A percentile compares a stretch with the other conserved stretches of the same genome.
Conservation (phyloP, 2,888 invertebrate species). For the Philonicus albiceps region DNA sequence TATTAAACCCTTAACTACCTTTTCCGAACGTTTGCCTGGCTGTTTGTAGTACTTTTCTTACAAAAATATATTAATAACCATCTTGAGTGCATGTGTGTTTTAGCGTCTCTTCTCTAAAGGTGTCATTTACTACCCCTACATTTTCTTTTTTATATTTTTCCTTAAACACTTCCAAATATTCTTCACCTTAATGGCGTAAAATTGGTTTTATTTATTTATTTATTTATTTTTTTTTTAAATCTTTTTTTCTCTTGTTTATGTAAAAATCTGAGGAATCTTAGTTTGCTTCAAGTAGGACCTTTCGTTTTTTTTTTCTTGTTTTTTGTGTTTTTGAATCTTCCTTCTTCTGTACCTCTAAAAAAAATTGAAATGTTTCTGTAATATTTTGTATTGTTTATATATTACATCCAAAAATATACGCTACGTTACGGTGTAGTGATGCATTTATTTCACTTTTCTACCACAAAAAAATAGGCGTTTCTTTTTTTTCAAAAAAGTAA, state of each 20-base stretch:
- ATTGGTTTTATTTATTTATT: neutral
- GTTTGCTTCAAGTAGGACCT: conserved; percentile 32
- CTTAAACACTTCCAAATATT: neutral
- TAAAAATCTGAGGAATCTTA: conserved; percentile 28
- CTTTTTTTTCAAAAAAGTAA: neutral
- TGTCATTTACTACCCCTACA: neutral
- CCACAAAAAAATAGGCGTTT: neutral
- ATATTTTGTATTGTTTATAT: conserved; percentile 12
- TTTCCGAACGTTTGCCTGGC: neutral
- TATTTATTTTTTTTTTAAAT: neutral
- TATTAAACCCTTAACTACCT: neutral
- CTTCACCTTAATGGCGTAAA: neutral
- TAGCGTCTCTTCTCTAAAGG: neutral
- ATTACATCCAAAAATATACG: neutral
- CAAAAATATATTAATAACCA: conserved; percentile 30
- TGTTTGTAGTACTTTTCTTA: conserved; percentile 12
- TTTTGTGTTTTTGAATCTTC: conserved; percentile 29
- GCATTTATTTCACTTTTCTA: neutral
- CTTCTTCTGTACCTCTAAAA: neutral
- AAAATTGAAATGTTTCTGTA: neutral
- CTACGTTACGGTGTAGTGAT: neutral
- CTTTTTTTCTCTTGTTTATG: conserved; percentile 11
- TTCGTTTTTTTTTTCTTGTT: neutral
- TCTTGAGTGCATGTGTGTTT: neutral
- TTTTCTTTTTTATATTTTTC: neutral